phyloP scores from a whole-genome alignment of 1,140 invertebrate species.

The Elymnias hypermnestra region DNA sequence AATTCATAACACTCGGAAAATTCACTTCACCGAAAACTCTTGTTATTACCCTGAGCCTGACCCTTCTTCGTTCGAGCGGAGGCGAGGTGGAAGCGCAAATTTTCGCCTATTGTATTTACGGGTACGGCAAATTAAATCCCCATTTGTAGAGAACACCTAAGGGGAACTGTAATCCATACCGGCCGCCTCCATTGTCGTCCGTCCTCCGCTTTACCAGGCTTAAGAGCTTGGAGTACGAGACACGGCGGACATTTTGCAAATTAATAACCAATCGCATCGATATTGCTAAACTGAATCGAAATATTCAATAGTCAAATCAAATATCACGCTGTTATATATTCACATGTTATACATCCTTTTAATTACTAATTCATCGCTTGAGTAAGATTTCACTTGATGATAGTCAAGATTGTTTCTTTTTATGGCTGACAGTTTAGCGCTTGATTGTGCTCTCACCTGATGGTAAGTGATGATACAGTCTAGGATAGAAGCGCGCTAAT shows the following conservation, averaged over 20 bases:
- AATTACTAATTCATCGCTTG: too few relatives aligned
- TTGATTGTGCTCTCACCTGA: too few relatives aligned
- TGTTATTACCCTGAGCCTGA: slow-evolving; percentile 35
- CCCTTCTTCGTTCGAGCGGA: slow-evolving; percentile 32
- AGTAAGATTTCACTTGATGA: too few relatives aligned
- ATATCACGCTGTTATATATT: too few relatives aligned
- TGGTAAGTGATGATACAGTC: too few relatives aligned
- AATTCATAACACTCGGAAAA: slow-evolving; percentile 20
- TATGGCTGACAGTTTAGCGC: too few relatives aligned
- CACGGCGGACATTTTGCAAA: slow-evolving; percentile 46
- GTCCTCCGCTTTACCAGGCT: slow-evolving; percentile 37
- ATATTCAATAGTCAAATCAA: too few relatives aligned
- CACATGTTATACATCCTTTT: too few relatives aligned
- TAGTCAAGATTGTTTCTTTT: too few relatives aligned
- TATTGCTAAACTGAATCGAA: slow-evolving; percentile 14
- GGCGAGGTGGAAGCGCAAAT: slow-evolving; percentile 36
- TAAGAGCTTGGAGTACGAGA: slow-evolving; percentile 41
- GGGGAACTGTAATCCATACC: slow-evolving; percentile 52
- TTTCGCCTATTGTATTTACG: slow-evolving; percentile 54
- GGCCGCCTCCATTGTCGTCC: slow-evolving; percentile 46
- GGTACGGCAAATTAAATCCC: slow-evolving; percentile 66
- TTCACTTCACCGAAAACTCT: slow-evolving; percentile 25
- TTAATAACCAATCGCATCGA: slow-evolving; percentile 53
- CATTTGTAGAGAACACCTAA: slow-evolving; percentile 54
- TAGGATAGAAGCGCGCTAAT: too few relatives aligned